These are phyloP conservation scores for Melopsittacus undulatus DNA, from an alignment of 2,797 vertebrate genomes.

Conservation along the genomic window DNA sequence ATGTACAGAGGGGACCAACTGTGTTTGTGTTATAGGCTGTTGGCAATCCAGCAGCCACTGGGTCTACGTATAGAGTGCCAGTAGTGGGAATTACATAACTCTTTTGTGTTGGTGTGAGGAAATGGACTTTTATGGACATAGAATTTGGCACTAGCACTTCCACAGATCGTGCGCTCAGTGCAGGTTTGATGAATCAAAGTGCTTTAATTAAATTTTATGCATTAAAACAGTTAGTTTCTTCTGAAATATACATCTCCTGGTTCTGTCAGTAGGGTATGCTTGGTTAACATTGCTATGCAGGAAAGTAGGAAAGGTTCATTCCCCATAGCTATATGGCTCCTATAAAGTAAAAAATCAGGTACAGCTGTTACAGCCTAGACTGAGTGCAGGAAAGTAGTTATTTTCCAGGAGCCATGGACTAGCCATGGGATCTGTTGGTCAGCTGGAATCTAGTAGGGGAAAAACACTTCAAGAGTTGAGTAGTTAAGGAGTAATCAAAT, in stretches of 20 bases:
- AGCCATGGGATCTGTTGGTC: background rate
- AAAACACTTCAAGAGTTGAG: rapidly evolving
- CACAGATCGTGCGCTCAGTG: rapidly evolving
- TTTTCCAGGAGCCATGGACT: background rate
- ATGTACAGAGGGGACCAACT: background rate
- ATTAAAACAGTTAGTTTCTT: background rate
- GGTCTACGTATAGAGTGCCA: background rate
- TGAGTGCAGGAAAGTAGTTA: background rate
- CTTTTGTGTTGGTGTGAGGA: background rate
- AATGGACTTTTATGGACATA: background rate
- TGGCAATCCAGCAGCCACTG: background rate
- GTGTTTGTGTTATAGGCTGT: background rate
- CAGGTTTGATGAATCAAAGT: background rate
- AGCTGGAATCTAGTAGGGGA: background rate
- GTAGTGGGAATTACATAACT: background rate
- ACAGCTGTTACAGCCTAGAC: background rate
- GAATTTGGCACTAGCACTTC: background rate
- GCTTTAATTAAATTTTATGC: background rate
- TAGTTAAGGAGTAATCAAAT: background rate
- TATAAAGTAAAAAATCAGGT: background rate
- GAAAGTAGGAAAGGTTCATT: background rate
- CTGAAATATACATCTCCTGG: background rate
- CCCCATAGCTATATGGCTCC: background rate
- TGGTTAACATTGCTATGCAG: background rate
- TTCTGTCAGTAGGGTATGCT: background rate